Evolutionary conservation across 2,797 vertebrate species (phyloP).

Genomic region (Leuciscus waleckii): DNA sequence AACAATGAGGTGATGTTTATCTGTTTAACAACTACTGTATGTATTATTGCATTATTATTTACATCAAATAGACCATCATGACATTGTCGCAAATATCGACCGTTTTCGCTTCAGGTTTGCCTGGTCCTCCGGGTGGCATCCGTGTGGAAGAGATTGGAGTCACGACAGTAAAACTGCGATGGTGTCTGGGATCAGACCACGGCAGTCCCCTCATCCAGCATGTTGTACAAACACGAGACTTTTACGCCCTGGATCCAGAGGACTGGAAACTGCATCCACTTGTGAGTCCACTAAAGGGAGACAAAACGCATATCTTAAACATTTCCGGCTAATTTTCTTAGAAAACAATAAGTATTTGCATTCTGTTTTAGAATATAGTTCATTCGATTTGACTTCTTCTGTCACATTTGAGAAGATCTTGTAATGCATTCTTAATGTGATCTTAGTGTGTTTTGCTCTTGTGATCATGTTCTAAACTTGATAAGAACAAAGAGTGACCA

Average conservation of each 20-base stretch:
- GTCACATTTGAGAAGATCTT: neutral
- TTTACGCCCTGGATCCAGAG: constrained; percentile 82
- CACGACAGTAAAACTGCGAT: constrained; percentile 88
- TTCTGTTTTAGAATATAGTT: neutral
- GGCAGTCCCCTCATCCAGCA: constrained; percentile 92
- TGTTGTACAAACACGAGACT: constrained; percentile 88
- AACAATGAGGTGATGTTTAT: neutral
- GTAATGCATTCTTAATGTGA: neutral
- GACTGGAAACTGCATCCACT: constrained; percentile 93
- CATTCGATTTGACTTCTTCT: neutral
- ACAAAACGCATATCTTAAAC: constrained; percentile 6
- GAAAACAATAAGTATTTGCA: neutral
- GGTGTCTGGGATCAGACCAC: constrained; percentile 92
- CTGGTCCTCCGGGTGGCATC: constrained; percentile 92
- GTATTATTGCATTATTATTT: neutral
- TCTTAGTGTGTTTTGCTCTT: neutral
- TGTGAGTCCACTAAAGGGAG: constrained; percentile 75
- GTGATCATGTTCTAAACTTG: neutral
- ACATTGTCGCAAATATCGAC: neutral
- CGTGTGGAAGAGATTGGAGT: constrained; percentile 89
- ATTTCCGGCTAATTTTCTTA: neutral
- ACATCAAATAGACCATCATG: neutral
- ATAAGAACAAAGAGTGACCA: neutral
- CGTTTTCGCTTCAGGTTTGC: constrained; percentile 76
- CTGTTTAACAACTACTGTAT: neutral